Evolutionary conservation across 2,113 vertebrate genomes (phyloP).

Genomic region (Seriola quinqueradiata): DNA sequence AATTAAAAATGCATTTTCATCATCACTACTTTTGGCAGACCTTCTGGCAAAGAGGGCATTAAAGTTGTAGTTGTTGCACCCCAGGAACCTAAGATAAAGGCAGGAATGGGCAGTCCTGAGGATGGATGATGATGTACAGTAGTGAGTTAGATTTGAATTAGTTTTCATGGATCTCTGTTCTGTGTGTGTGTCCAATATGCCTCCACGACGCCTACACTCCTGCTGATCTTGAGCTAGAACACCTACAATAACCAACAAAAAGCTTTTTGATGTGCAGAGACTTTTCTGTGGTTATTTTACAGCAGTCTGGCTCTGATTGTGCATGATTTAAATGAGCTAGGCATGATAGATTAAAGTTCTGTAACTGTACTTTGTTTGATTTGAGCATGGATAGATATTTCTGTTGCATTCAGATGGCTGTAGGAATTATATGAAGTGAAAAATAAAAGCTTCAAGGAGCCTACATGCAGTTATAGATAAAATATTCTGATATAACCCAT

Average conservation of each 20-base stretch:
- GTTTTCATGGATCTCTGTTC: conserved; percentile 28
- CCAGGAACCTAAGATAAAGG: conserved; percentile 10
- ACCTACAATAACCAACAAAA: neutral
- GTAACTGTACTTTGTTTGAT: neutral
- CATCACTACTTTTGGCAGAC: neutral
- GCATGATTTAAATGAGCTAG: neutral
- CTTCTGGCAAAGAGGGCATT: neutral
- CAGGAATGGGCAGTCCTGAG: conserved; percentile 24
- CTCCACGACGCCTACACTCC: conserved; percentile 3
- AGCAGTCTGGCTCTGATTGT: neutral
- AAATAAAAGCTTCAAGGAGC: neutral
- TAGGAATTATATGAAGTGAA: conserved; percentile 11
- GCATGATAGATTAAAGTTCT: neutral
- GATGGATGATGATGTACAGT: conserved; percentile 27
- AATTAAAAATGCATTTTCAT: conserved; percentile 14
- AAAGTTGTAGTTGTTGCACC: neutral
- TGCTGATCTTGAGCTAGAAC: neutral
- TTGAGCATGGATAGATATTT: neutral
- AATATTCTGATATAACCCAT: neutral
- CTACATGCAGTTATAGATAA: neutral
- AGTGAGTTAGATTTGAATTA: conserved; percentile 35
- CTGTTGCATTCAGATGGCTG: neutral
- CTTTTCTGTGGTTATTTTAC: neutral
- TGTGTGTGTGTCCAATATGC: conserved; percentile 10
- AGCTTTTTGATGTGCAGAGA: neutral